Conservation (phyloP, 2,113 vertebrate genomes). For the Thryonomys swinderianus region DNA sequence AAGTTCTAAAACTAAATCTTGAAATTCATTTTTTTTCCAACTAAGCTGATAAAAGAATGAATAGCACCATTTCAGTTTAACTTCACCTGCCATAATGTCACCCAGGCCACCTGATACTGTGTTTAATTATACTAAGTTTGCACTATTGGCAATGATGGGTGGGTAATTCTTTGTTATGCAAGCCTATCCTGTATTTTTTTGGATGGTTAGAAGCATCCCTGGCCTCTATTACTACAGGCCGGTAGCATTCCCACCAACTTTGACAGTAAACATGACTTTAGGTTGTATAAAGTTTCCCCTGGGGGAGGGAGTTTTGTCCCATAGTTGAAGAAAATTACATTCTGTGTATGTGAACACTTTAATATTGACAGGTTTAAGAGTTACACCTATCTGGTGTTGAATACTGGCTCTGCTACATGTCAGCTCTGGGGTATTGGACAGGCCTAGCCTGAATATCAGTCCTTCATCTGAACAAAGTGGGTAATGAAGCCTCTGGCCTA, state of each 20-base stretch:
- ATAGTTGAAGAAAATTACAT: not conserved
- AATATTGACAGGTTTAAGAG: not conserved
- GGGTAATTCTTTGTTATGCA: not conserved
- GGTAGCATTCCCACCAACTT: too few species aligned
- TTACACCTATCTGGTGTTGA: not conserved
- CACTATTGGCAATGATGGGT: not conserved
- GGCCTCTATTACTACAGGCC: not conserved
- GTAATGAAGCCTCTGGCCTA: not conserved
- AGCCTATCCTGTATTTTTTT: not conserved
- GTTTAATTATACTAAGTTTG: not conserved
- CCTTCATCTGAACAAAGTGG: not conserved
- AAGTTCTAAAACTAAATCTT: conserved; percentile 12
- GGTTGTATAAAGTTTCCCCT: not conserved
- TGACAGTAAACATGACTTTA: not conserved
- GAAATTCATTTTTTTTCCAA: not conserved
- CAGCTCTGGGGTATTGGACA: not conserved
- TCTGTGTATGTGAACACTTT: not conserved
- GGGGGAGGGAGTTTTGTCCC: not conserved
- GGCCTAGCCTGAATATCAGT: not conserved
- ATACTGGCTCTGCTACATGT: not conserved
- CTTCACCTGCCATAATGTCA: not conserved
- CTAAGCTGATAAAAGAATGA: not conserved
- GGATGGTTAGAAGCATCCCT: not conserved
- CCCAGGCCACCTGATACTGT: not conserved
- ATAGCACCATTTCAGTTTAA: not conserved